Base-by-base conservation (phyloP, 2,113 vertebrate genomes). In the Odontophorus gujanensis region DNA sequence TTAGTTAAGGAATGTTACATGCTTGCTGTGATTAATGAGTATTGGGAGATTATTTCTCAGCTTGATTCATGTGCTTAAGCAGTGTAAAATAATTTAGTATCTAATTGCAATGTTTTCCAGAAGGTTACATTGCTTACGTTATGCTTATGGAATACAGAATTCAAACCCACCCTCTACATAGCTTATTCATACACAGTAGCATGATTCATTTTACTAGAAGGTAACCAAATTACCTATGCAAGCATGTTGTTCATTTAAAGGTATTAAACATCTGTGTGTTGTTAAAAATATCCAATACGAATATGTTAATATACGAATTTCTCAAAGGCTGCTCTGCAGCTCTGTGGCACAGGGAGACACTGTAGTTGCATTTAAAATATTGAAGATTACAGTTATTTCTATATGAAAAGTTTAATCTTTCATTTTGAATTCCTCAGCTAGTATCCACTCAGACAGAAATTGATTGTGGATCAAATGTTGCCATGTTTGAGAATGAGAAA, bases 11-110 rank as follows among this genome's bases (percentile, higher is more conserved):
- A 81, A 85, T 87, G 83, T 61, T 85, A 65, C 50, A 75, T 81
- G 58, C 82, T 90, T 87, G 66, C 92, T 85, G 82, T 78, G 88
- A 96, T 95, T 94, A 93, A 95, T 93, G 84, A 89, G 77, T 92
- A 92, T 95, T 53, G 36, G 30, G 36, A 81, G 84, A 92, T 93
- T 94, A 93, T 93, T 96, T 93, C 84, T 83, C 61, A 87, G 53
- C 53, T 75, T 96, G 93, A 96, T 93, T 94, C 87, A 93, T 94
- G 67, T 20, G 38, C 58, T 91, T 87, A 85, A 93, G 66, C 32
- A 36, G 47, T 81, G 43, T 79, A 65, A 96, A 87, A 84, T 86
- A 84, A 92, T 95, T 93, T 89, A 93, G 81, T 68, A 90, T 85
- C 66, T 93, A 95, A 96, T 71, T 92, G 80, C 69, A 78, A 53